Percentiles rank a stretch among this genome's conserved stretches.
These are phyloP conservation scores for Philonicus albiceps DNA, from an alignment of 2,888 invertebrate species.

Conservation along the genomic window DNA sequence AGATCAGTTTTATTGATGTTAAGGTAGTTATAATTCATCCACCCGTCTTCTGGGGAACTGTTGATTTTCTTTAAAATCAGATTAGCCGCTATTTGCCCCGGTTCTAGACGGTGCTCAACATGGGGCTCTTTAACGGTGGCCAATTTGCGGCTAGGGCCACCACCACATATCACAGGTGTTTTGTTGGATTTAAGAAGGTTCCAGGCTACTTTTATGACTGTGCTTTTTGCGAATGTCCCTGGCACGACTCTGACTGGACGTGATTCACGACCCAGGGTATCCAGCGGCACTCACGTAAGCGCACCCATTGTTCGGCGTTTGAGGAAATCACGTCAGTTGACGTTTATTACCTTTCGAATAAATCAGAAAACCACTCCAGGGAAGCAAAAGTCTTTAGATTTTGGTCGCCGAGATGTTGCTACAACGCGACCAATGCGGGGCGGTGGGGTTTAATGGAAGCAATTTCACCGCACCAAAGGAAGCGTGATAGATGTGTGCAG, in stretches of 20 bases:
- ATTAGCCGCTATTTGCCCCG: neutral
- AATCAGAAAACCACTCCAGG: neutral
- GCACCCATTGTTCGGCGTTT: neutral
- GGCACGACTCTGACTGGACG: neutral
- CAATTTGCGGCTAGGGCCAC: neutral
- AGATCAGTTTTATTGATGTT: constrained; percentile 39
- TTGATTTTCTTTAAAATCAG: constrained; percentile 33
- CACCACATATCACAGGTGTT: neutral
- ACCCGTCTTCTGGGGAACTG: constrained; percentile 3
- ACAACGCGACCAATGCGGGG: neutral
- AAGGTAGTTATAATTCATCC: constrained; percentile 32
- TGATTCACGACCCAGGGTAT: neutral
- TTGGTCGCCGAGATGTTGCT: neutral
- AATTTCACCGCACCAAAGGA: neutral
- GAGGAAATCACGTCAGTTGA: neutral
- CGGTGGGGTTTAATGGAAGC: neutral
- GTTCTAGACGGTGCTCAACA: neutral
- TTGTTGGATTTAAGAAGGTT: neutral
- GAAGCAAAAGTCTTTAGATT: neutral
- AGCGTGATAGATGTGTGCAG: neutral
- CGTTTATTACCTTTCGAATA: constrained; percentile 24
- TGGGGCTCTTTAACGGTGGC: neutral
- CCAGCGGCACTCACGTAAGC: neutral
- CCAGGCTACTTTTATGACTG: neutral
- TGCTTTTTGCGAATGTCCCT: neutral